Evolutionary conservation across 2,797 vertebrate species (phyloP).

Genomic region (Thunnus albacares): DNA sequence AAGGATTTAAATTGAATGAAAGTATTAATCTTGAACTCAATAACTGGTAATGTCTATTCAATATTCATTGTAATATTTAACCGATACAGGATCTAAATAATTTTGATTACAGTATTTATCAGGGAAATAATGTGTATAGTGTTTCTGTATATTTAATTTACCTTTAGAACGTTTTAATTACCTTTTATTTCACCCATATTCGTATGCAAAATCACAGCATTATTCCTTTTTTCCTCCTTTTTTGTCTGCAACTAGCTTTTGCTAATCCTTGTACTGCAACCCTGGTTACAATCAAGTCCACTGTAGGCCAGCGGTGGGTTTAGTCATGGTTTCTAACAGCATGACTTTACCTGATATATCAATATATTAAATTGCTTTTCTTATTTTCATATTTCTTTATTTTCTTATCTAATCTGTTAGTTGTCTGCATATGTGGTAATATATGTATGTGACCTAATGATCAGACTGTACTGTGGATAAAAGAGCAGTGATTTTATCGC

Average conservation of each 20-base stretch:
- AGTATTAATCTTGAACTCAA: too few relatives aligned
- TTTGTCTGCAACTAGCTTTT: too few relatives aligned
- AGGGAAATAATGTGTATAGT: background rate
- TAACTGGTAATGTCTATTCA: too few relatives aligned
- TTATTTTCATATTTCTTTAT: background rate
- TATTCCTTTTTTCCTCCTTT: background rate
- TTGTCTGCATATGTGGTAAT: constrained; percentile 16
- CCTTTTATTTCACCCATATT: background rate
- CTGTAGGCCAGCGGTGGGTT: background rate
- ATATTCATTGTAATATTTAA: too few relatives aligned
- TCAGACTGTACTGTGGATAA: constrained; percentile 30
- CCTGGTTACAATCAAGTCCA: background rate
- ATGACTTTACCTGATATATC: background rate
- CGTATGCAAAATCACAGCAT: background rate
- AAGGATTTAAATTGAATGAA: too few relatives aligned
- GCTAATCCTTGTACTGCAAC: background rate
- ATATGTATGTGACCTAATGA: constrained; percentile 23
- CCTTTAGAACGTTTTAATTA: background rate
- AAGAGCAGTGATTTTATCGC: constrained; percentile 39
- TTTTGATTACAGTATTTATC: background rate
- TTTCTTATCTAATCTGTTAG: background rate
- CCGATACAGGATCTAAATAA: too few relatives aligned
- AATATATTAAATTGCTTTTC: background rate
- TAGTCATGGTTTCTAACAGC: background rate
- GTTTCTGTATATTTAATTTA: too few relatives aligned